These are phyloP conservation scores for Leptothorax acervorum DNA, from an alignment of 2,888 invertebrate genomes.

Conservation along the genomic window DNA sequence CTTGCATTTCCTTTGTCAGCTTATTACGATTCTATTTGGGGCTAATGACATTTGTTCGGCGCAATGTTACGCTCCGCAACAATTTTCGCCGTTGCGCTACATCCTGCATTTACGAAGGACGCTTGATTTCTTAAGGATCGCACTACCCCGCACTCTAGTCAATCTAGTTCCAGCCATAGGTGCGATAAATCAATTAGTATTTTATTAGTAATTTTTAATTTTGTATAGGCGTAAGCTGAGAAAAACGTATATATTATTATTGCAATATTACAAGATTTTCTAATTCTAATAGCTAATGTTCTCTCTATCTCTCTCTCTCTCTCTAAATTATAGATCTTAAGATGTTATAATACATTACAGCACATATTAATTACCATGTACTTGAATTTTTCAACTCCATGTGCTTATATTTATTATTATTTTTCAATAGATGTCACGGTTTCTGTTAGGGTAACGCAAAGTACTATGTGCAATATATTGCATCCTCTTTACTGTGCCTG, in stretches of 20 bases:
- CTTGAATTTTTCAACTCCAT: not conserved
- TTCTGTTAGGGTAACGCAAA: conserved; percentile 88
- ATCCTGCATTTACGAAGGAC: conserved; percentile 88
- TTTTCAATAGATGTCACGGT: conserved; percentile 89
- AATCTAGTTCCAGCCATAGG: conserved; percentile 91
- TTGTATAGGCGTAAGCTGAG: not conserved
- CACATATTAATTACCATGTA: not conserved
- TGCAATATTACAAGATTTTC: not conserved
- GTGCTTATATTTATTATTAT: conserved; percentile 1
- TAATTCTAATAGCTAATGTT: not conserved
- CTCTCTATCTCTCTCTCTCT: not conserved
- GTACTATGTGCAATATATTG: conserved; percentile 90
- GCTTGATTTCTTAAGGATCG: conserved; percentile 89
- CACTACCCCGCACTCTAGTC: conserved; percentile 90
- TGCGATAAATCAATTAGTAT: conserved; percentile 80
- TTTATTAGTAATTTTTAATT: not conserved
- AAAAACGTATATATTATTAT: not conserved
- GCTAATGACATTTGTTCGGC: conserved; percentile 92
- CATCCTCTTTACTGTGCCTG: conserved; percentile 91
- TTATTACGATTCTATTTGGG: conserved; percentile 91
- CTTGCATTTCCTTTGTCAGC: conserved; percentile 73
- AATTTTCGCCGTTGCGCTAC: conserved; percentile 88
- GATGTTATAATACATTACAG: not conserved
- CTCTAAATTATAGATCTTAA: not conserved
- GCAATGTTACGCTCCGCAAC: conserved; percentile 86